Evolutionary conservation across 2,113 vertebrate genomes (phyloP), one percentile per base, ranked within the genome.

Genomic region (Macaca nemestrina): DNA sequence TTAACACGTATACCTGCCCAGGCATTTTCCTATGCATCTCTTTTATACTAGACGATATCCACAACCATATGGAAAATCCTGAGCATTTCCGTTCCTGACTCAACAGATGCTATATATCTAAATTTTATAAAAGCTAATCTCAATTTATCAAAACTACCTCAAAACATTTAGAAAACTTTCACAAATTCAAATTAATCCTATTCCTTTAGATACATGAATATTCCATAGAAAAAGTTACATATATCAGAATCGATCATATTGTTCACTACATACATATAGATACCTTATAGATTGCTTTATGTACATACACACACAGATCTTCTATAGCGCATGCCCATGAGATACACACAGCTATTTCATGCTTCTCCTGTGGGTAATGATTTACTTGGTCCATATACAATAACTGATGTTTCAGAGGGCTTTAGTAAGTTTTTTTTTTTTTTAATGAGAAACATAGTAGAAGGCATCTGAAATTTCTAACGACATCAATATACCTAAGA

Each of bases 151-250:
- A 80, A 96, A 83, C 25, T 55, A 50, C 16, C 22, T 92, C 10
- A 80, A 64, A 95, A 76, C 25, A 48, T 50, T 90, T 40, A 84
- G 8, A 94, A 23, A 55, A 96, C 90, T 38, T 35, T 76, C 14
- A 35, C 90, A 73, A 91, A 72, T 78, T 76, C 82, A 85, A 95
- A 43, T n/a, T 79, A 93, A 86, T 40, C 13, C 10, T 61, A 82
- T 61, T 95, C 18, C 59, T 92, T 67, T 64, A 85, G 48, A 48
- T 84, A 82, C 6, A 82, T 40, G 96, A 86, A 94, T 78, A 75
- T 23, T 76, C 40, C 80, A 90, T 27, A 61, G 55, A 78, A 85
- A 16, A 87, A 80, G 13, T 73, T 68, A 17, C 25, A 43, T 50
- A 64, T 0, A 75, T 73, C 75, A 30, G 27, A 48, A 78, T 48